Conservation (phyloP, 2,888 invertebrate species). For the Adela reaumurella region DNA sequence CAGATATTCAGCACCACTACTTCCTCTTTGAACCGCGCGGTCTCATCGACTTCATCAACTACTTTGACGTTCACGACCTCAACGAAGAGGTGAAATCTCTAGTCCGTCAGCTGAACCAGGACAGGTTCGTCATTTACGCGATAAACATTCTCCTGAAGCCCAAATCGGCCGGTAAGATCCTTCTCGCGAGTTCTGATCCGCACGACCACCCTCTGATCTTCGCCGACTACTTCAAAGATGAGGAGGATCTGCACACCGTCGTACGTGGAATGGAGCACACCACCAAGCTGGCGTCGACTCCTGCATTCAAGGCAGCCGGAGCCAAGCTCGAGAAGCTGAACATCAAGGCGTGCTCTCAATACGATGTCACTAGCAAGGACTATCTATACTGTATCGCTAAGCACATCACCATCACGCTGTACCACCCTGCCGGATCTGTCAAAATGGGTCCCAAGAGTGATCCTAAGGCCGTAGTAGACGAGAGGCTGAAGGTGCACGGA, state of each 20-base stretch:
- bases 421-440: conserved; percentile 34
- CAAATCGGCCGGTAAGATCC: conserved; percentile 30
- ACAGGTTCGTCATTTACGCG: not conserved
- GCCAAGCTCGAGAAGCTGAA: not conserved
- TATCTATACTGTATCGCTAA: conserved; percentile 29
- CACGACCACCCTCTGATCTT: conserved; percentile 34
- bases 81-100: conserved; percentile 9
- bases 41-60: not conserved
- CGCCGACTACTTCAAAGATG: not conserved
- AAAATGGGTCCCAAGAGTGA: conserved; percentile 28
- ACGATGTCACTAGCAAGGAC: conserved; percentile 11
- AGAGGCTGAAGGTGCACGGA: conserved; percentile 26
- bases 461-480: conserved; percentile 27
- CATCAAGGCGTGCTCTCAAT: not conserved
- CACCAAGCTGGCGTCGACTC: not conserved
- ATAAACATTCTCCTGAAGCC: conserved; percentile 32
- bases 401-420: conserved; percentile 25
- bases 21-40: conserved; percentile 13
- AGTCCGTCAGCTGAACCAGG: not conserved
- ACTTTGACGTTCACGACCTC: conserved; percentile 10
- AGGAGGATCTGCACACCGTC: not conserved
- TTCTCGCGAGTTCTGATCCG: conserved; percentile 51
- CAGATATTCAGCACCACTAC: conserved; percentile 22
- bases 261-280: not conserved
- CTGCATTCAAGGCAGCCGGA: not conserved